These are phyloP conservation scores for Protonibea diacanthus DNA, from an alignment of 2,797 vertebrate genomes.

Conservation along the genomic window DNA sequence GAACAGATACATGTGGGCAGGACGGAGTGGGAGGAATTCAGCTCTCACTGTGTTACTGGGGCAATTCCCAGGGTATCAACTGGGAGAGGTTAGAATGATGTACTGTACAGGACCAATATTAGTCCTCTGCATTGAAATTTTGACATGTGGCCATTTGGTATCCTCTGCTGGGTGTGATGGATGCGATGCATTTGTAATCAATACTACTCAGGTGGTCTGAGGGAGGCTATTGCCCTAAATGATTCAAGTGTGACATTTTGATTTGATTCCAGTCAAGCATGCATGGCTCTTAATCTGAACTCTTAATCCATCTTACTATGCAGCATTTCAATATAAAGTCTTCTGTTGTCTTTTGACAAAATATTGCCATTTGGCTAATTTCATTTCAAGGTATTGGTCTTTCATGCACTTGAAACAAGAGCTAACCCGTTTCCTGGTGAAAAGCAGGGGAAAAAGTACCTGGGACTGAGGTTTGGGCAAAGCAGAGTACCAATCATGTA, in stretches of 20 bases:
- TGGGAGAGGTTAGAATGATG: constrained; percentile 16
- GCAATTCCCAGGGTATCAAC: constrained; percentile 76
- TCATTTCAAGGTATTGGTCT: background rate
- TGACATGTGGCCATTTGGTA: constrained; percentile 29
- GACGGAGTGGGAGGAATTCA: constrained; percentile 89
- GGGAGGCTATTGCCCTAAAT: constrained; percentile 51
- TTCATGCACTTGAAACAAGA: constrained; percentile 4
- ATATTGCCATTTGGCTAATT: background rate
- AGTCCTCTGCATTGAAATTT: constrained; percentile 24
- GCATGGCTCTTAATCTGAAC: constrained; percentile 26
- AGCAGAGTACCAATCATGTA: background rate
- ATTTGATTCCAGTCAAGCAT: constrained; percentile 58
- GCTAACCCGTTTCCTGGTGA: constrained; percentile 1
- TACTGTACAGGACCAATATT: background rate
- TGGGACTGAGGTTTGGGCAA: background rate
- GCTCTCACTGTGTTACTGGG: constrained; percentile 82
- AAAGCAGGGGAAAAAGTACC: constrained; percentile 8
- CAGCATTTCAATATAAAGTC: background rate
- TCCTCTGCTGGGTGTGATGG: constrained; percentile 39
- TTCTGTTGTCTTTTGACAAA: background rate
- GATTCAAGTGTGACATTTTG: constrained; percentile 64
- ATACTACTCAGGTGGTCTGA: constrained; percentile 54
- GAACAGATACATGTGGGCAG: constrained; percentile 91
- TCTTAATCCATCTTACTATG: constrained; percentile 20
- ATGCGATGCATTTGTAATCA: constrained; percentile 56